Base-by-base conservation (phyloP, 64 coral and sea anemone species). In the Montipora efflorescens region DNA sequence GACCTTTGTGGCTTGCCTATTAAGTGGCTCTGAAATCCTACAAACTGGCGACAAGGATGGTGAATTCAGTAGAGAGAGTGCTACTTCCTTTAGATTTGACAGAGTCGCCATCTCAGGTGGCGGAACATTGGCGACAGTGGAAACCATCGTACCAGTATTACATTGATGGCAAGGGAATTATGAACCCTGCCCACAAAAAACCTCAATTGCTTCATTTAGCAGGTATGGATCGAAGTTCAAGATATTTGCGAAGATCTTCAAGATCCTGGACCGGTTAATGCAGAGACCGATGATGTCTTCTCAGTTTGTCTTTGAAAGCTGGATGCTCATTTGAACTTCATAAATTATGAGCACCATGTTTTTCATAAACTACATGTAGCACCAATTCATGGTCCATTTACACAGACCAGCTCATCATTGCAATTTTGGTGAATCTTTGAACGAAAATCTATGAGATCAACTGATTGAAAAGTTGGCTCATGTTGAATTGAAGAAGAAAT, bases 331-430 rank as follows among this genome's bases (percentile, higher is more conserved):
- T 94, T 94, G 18, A 36, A 47, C 50, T 2, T 68, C 67, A 14
- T n/a, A n/a, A n/a, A n/a, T n/a, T 74, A 74, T 59, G 67, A 88
- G 44, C 13, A 64, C 2, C 67, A 75, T 23, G 66, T 88, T 13
- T 87, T 88, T 88, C 85, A 68, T 46, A 69, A 88, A 45, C 22
- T 75, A 75, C 44, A 88, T n/a, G 85, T 67, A 5, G 85, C 74
- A 47, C 7, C 85, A 74, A 55, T 88, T 46, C 18, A 74, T 75
- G 48, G 67, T 52, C 48, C 48, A 68, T 71, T 48, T 88, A 22
- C 47, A 61, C 47, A 74, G 5, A 50, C 76, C 16, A 79, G 47
- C 28, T 36, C 1, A 36, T 36, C 28, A 36, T 1, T 36, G 28
- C 28, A 36, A 36, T 75, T 75, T 49, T 88, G 28, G 66, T 3